Evolutionary conservation across 2,797 vertebrate genomes (phyloP).

Genomic region (Melanotaenia nigrans): DNA sequence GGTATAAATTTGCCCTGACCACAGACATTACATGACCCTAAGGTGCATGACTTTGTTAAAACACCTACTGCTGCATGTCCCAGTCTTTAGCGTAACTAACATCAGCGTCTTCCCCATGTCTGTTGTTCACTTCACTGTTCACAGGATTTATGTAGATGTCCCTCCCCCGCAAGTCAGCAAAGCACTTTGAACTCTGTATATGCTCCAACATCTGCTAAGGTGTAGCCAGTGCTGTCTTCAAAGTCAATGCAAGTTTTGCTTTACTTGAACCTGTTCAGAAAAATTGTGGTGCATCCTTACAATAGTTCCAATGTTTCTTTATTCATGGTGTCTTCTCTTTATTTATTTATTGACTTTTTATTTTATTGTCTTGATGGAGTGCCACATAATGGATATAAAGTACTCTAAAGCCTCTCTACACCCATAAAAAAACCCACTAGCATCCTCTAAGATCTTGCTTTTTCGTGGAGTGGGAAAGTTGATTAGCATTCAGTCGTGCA

Average conservation of each 20-base stretch:
- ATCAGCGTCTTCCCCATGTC: slow-evolving; percentile 4
- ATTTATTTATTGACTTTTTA: slow-evolving; percentile 1
- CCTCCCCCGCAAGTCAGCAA: neutral
- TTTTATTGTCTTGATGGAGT: neutral
- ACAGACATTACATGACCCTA: neutral
- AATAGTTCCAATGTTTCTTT: neutral
- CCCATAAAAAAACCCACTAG: neutral
- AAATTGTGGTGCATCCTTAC: neutral
- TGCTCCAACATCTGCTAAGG: neutral
- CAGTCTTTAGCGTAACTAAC: neutral
- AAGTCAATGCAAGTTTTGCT: neutral
- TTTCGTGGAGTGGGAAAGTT: neutral
- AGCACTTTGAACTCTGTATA: neutral
- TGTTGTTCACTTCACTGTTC: slow-evolving; percentile 5
- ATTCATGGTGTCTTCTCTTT: neutral
- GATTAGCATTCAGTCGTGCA: neutral
- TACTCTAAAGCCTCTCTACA: neutral
- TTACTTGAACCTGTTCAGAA: neutral
- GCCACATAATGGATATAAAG: neutral
- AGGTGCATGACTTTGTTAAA: neutral
- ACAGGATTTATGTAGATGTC: slow-evolving; percentile 5
- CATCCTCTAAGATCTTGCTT: neutral
- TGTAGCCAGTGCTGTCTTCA: neutral
- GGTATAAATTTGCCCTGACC: neutral
- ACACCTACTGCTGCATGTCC: neutral